Conservation (phyloP, 2,888 invertebrate genomes). For the Yponomeuta evonymella region DNA sequence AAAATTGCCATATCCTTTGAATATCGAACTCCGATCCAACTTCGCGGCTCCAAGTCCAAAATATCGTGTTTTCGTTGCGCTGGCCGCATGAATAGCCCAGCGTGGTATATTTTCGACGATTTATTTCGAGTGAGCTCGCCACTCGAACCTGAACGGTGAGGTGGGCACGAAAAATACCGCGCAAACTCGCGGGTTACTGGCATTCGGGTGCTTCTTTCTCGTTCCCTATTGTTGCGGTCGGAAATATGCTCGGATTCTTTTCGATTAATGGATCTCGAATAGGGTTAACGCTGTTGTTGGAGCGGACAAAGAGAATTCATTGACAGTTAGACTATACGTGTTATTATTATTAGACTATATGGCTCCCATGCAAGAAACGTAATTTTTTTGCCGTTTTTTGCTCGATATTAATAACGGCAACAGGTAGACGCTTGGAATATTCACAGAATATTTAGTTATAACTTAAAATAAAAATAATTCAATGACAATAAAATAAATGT, state of each 20-base stretch:
- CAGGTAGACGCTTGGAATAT: too few relatives aligned
- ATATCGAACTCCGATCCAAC: background rate
- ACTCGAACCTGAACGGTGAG: slow-evolving; percentile 63
- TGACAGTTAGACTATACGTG: background rate
- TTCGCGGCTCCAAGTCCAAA: background rate
- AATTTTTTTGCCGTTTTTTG: too few relatives aligned
- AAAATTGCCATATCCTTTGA: background rate
- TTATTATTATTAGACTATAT: too few relatives aligned
- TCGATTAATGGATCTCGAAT: background rate
- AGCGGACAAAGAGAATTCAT: background rate
- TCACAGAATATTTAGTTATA: too few relatives aligned
- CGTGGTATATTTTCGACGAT: slow-evolving; percentile 62
- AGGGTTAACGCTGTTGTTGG: background rate
- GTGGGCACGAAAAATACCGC: slow-evolving; percentile 54
- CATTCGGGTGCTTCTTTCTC: slow-evolving; percentile 19
- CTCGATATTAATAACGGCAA: too few relatives aligned
- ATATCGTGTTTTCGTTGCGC: slow-evolving; percentile 65
- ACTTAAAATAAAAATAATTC: too few relatives aligned
- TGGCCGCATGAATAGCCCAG: slow-evolving; percentile 60
- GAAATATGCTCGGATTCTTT: slow-evolving; percentile 50
- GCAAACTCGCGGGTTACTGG: slow-evolving; percentile 26
- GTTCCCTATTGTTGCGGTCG: slow-evolving; percentile 32
- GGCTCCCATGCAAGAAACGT: too few relatives aligned
- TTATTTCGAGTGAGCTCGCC: slow-evolving; percentile 40
- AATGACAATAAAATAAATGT: too few relatives aligned